phyloP scores from a whole-genome alignment of 2,797 vertebrate genomes.

The Aldrovandia affinis region DNA sequence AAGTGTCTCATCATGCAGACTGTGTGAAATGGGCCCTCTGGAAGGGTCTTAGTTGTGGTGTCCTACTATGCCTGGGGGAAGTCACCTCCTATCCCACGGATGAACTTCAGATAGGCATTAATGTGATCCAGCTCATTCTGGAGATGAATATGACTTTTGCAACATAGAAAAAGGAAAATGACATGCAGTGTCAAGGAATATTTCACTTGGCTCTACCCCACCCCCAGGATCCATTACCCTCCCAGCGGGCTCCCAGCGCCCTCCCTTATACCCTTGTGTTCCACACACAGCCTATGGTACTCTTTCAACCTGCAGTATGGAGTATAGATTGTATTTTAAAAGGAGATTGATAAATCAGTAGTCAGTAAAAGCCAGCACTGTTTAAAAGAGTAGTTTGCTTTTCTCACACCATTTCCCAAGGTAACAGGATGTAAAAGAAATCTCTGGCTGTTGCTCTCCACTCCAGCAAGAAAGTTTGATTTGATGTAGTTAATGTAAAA shows the following conservation, averaged over 20 bases:
- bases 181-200: no score
- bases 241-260: background rate
- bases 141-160: no score
- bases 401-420: conserved; percentile 62
- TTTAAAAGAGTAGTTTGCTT: background rate
- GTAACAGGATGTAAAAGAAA: conserved; percentile 57
- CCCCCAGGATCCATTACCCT: background rate
- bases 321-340: conserved; percentile 9
- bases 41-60: no score
- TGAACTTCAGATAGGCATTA: no score
- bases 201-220: no score
- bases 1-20: no score
- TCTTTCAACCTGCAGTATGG: background rate
- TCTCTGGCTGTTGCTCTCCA: conserved; percentile 70
- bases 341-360: conserved; percentile 15
- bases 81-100: no score
- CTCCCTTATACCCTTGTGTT: background rate
- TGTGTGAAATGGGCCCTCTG: no score
- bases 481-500: conserved; percentile 82
- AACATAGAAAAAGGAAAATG: no score
- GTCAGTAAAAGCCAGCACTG: conserved; percentile 32
- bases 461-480: conserved; percentile 70
- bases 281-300: background rate
- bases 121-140: no score
- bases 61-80: no score